Evolutionary conservation across 2,888 invertebrate genomes (phyloP), one percentile per base, ranked within the genome.

Genomic region (Apamea sordens): DNA sequence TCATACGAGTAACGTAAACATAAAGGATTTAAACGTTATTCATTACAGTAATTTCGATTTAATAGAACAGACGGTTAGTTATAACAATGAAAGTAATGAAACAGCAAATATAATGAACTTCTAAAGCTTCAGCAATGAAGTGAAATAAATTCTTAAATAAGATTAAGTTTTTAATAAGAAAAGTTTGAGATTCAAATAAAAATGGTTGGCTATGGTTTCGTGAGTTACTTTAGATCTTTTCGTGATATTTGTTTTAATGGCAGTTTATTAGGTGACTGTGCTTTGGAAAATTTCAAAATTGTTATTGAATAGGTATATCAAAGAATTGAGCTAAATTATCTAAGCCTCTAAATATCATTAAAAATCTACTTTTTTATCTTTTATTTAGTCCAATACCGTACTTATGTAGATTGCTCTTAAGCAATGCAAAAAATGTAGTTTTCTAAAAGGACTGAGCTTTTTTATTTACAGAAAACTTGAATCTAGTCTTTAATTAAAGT

Each of bases 41-140:
- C 63, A 76, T 73, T 32, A 80, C 76, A 76, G 50, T 64, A 32
- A 77, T 56, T n/a, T 67, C 28, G 24, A 79, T 85, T 59, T 74
- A 82, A 77, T 56, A 68, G 70, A 83, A 64, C 15, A 75, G 28
- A 73, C 47, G 18, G 63, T 67, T 56, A 71, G 44, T 59, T 77
- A 73, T 65, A 77, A 73, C 71, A 79, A 79, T 73, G 36, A 84
- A 71, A 74, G 24, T 71, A 74, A 77, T 75, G 67, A 83, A 83
- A 80, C 50, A 65, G 41, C 59, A 65, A 77, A 79, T 76, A 76
- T 76, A 68, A 76, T 73, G 63, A 65, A 82, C n/a, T 73, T 76
- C 15, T 63, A 32, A 67, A 59, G 73, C 50, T 75, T 76, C 69
- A 50, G 53, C 53, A 76, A 82, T 71, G 64, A 32, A 79, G 47